Percentiles rank a stretch among this genome's conserved stretches.
phyloP scores from a whole-genome alignment of 2,797 vertebrate species.

The Ficedula albicollis region DNA sequence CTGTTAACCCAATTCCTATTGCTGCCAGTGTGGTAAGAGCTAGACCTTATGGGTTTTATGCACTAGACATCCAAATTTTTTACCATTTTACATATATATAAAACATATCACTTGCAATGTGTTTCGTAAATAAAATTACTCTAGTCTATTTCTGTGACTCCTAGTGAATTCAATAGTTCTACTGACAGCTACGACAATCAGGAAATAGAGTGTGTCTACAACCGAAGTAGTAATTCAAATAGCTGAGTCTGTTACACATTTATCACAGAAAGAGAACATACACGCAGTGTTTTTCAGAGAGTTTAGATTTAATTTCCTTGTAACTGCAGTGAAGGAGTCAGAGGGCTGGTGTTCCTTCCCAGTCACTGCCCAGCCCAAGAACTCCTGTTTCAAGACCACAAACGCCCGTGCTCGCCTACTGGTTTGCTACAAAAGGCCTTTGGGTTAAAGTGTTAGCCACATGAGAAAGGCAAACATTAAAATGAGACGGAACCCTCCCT shows the following conservation, averaged over 20 bases:
- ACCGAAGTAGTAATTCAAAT: neutral
- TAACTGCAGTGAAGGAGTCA: neutral
- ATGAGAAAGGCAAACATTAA: neutral
- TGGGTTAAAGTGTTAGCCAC: neutral
- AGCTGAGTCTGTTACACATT: neutral
- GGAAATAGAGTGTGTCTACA: neutral
- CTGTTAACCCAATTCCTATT: neutral
- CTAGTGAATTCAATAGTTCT: neutral
- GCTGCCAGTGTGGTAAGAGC: neutral
- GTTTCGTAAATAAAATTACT: neutral
- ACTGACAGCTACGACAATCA: neutral
- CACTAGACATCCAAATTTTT: neutral
- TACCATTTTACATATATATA: neutral
- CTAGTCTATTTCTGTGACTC: neutral
- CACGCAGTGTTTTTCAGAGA: neutral
- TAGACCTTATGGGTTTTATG: neutral
- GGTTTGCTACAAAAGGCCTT: neutral
- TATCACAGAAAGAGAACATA: neutral
- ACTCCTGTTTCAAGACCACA: neutral
- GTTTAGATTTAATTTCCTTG: neutral
- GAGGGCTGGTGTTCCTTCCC: neutral
- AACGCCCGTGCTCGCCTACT: neutral
- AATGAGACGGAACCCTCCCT: neutral
- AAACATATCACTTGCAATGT: neutral
- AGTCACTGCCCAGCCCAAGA: neutral